Base-by-base conservation (phyloP, 2,888 invertebrate genomes). In the Andrena bucephala region DNA sequence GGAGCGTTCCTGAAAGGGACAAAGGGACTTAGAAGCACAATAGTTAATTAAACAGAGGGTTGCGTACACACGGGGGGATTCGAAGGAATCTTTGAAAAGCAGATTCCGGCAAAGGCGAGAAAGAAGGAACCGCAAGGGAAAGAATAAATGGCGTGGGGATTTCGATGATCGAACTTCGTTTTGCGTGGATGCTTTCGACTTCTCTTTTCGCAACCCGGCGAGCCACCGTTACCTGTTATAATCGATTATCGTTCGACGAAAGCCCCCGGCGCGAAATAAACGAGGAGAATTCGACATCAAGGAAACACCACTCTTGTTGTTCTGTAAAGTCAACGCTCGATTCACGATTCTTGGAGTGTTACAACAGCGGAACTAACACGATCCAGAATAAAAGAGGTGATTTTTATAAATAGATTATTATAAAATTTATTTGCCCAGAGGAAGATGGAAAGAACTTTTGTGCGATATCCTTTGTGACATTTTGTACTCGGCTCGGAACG, bases 21-120 rank as follows among this genome's bases (percentile, higher is more conserved):
- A 29, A 29, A 36, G 65, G 60, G n/a, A 60, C 16, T 62, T 2
- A 16, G 54, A 20, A n/a, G 16, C 36, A 2, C 57, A 33, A 59
- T 66, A 77, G 63, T 77, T 72, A 77, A 81, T 72, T 77, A 72
- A 72, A 77, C 72, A 36, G 29, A 5, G 13, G 13, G 2, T 4
- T 31, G 10, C 16, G 66, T 20, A 24, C n/a, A 33, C n/a, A 60
- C 2, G 8, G 29, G 20, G 4, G 2, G 36, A 16, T 16, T 54
- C 42, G 62, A 70, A 70, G 62, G 42, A 63, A 76, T 70, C 33
- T 62, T 76, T 42, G 33, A 36, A 33, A 50, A 60, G 36, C 50
- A 29, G 42, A 42, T 54, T 73, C 54, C 65, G 52, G 33, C 54
- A 65, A 33, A 36, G 33, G 8, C n/a, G 50, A 50, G 48, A 48